phyloP scores from a whole-genome alignment of 2,888 invertebrate genomes.

The Eurois occulta region DNA sequence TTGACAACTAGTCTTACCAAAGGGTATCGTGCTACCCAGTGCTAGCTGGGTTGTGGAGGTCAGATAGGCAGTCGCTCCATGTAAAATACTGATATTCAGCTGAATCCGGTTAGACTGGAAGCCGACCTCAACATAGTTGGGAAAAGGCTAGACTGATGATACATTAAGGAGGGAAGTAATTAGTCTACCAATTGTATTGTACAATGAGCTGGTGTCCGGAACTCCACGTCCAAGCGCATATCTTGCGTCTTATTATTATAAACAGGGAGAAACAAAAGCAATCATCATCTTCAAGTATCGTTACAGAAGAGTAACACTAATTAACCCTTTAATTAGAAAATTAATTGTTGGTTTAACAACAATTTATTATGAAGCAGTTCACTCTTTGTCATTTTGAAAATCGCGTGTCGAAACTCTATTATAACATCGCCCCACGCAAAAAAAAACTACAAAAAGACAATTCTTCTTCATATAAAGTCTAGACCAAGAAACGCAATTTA shows the following conservation, averaged over 20 bases:
- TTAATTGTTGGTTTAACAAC: constrained; percentile 5
- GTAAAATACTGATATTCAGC: no score
- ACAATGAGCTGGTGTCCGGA: no score
- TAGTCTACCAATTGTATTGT: background rate
- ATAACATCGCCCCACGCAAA: constrained; percentile 20
- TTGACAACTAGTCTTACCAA: no score
- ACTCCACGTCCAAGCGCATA: no score
- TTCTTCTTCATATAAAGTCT: constrained; percentile 43
- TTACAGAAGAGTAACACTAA: constrained; percentile 1
- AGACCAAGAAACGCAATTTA: constrained; percentile 43
- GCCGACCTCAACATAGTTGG: no score
- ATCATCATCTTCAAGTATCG: background rate
- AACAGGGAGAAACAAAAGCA: background rate
- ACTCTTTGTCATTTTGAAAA: constrained; percentile 31
- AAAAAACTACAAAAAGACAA: constrained; percentile 40
- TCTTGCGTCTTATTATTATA: background rate
- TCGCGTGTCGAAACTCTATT: constrained; percentile 31
- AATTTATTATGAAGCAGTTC: background rate
- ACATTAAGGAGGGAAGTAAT: background rate
- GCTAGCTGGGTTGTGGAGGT: no score
- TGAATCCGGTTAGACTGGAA: no score
- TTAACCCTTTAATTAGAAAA: background rate
- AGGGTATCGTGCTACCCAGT: no score
- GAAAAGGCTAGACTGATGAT: no score
- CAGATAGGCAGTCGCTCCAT: no score